Evolutionary conservation across 2,797 vertebrate species (phyloP).

Genomic region (Buceros bicornis): DNA sequence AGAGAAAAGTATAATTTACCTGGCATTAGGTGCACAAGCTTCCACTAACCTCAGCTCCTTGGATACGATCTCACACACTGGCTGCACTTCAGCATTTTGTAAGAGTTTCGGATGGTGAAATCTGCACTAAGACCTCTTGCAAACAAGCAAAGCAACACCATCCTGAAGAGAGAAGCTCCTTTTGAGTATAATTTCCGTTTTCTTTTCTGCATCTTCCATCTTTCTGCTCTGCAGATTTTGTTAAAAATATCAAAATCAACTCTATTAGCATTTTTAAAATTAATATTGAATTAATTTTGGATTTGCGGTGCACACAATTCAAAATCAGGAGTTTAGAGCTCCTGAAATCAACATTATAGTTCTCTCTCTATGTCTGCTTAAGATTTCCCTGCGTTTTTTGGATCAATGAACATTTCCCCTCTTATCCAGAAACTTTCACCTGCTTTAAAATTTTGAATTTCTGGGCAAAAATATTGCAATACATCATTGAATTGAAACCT

Average conservation of each 20-base stretch:
- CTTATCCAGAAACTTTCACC: neutral
- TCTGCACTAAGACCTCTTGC: neutral
- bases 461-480: neutral
- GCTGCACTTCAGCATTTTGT: neutral
- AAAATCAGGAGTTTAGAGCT: neutral
- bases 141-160: neutral
- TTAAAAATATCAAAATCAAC: neutral
- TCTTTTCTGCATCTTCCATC: neutral
- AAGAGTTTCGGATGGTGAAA: neutral
- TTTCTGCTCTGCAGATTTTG: neutral
- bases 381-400: neutral
- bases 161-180: neutral
- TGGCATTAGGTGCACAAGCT: neutral
- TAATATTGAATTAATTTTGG: neutral
- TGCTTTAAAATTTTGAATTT: neutral
- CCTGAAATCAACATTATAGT: neutral
- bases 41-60: neutral
- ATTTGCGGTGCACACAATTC: neutral
- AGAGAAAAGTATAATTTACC: neutral
- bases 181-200: neutral
- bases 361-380: neutral
- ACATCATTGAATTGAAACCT: neutral
- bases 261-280: neutral
- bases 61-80: rapidly evolving
- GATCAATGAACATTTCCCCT: neutral